A percentile compares a stretch with the other conserved stretches of the same genome.
These are phyloP conservation scores for Drosophila pallidifrons DNA, from an alignment of 1,140 invertebrate species.

Conservation along the genomic window DNA sequence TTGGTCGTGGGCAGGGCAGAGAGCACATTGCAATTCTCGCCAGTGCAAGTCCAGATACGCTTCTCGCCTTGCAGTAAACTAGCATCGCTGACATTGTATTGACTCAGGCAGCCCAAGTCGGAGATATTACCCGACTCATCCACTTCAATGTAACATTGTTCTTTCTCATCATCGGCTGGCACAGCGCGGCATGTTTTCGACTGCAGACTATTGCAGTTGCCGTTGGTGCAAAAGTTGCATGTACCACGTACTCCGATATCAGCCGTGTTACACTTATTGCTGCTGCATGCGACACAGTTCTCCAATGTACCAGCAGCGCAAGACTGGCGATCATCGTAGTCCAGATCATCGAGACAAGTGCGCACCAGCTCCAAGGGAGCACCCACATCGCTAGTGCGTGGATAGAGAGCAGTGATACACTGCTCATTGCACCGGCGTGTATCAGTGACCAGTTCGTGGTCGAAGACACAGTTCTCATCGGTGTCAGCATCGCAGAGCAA, in stretches of 20 bases:
- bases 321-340: slow-evolving; percentile 61
- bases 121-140: slow-evolving; percentile 44
- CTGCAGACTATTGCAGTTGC: slow-evolving; percentile 57
- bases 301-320: slow-evolving; percentile 46
- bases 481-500: slow-evolving; percentile 64
- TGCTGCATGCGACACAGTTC: slow-evolving; percentile 61
- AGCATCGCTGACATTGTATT: slow-evolving; percentile 70
- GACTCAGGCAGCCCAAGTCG: slow-evolving; percentile 69
- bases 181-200: slow-evolving; percentile 67
- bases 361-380: slow-evolving; percentile 65
- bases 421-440: slow-evolving; percentile 57
- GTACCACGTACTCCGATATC: slow-evolving; percentile 63
- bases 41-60: slow-evolving; percentile 69
- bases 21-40: slow-evolving; percentile 70
- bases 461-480: slow-evolving; percentile 59
- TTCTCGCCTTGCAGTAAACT: slow-evolving; percentile 43
- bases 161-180: slow-evolving; percentile 27
- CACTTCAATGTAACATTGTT: slow-evolving; percentile 71
- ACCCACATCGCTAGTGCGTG: slow-evolving; percentile 51
- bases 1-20: slow-evolving; percentile 50
- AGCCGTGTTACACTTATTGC: slow-evolving; percentile 54
- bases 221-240: slow-evolving; percentile 64
- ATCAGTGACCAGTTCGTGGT: slow-evolving; percentile 50
- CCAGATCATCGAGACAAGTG: slow-evolving; percentile 70
- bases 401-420: slow-evolving; percentile 77